A percentile compares a stretch with the other conserved stretches of the same genome.
Evolutionary conservation across 1,140 invertebrate species (phyloP).

Genomic region (Cydia strobilella): DNA sequence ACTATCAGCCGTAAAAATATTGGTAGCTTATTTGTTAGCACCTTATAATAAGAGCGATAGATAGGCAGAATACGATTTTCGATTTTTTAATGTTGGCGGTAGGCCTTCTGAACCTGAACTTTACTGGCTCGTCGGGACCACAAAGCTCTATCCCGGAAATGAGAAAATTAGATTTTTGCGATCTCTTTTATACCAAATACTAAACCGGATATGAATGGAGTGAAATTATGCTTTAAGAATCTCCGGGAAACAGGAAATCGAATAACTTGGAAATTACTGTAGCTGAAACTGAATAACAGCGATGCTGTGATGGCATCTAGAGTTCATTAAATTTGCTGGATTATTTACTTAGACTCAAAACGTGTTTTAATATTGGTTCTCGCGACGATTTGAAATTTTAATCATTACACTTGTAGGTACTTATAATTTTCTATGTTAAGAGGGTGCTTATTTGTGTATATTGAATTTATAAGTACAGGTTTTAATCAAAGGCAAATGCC

Average conservation of each 20-base stretch:
- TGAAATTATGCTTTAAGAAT: slow-evolving; percentile 11
- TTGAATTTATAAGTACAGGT: too few species aligned
- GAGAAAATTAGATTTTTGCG: slow-evolving; percentile 20
- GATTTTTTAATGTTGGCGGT: not conserved
- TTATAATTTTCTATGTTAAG: too few species aligned
- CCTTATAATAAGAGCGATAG: too few species aligned
- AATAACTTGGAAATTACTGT: not conserved
- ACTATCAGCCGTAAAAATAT: too few species aligned
- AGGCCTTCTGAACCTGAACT: not conserved
- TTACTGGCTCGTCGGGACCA: not conserved
- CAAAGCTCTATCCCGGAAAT: slow-evolving; percentile 2
- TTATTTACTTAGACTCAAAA: too few species aligned
- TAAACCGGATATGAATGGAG: slow-evolving; percentile 22
- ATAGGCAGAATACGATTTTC: too few species aligned
- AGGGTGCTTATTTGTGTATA: too few species aligned
- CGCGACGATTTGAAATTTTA: too few species aligned
- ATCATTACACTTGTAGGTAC: too few species aligned
- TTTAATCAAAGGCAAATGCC: too few species aligned
- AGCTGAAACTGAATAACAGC: not conserved
- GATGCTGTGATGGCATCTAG: not conserved
- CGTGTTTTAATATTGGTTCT: too few species aligned
- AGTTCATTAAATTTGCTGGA: not conserved
- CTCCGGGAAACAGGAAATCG: not conserved
- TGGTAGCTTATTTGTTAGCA: too few species aligned
- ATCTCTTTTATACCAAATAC: slow-evolving; percentile 25